Percentiles rank a stretch among this genome's conserved stretches.
Evolutionary conservation across 2,888 invertebrate species (phyloP).

Genomic region (Endotricha flammealis): DNA sequence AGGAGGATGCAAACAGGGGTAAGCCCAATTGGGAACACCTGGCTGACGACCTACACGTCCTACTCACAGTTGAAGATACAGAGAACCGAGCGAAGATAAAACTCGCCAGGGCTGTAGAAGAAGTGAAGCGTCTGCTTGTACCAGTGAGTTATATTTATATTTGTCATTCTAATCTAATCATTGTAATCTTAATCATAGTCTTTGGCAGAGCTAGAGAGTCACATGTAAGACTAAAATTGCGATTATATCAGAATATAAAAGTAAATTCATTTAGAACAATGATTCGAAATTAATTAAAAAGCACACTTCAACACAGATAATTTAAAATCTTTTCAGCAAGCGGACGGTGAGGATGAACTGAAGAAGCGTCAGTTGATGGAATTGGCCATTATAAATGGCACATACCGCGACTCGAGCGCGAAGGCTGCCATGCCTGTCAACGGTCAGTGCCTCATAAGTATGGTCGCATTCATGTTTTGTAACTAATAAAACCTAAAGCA

Average conservation of each 20-base stretch:
- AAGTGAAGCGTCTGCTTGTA: conserved; percentile 97
- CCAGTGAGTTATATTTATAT: conserved; percentile 84
- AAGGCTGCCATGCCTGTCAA: conserved; percentile 89
- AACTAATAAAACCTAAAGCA: conserved; percentile 42
- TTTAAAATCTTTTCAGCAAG: conserved; percentile 83
- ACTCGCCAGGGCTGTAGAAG: conserved; percentile 96
- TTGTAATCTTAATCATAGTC: neutral
- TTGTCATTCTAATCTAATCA: neutral
- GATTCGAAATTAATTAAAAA: too few relatives aligned
- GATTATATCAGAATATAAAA: too few relatives aligned
- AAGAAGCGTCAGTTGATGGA: conserved; percentile 99
- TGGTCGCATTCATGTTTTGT: conserved; percentile 74
- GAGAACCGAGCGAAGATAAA: conserved; percentile 97
- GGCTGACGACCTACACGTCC: conserved; percentile 98
- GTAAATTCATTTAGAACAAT: too few relatives aligned
- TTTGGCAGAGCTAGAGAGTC: too few relatives aligned
- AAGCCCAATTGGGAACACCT: conserved; percentile 99
- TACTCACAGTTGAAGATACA: conserved; percentile 99
- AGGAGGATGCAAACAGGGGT: conserved; percentile 99
- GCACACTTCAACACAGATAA: too few relatives aligned
- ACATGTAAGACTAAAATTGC: too few relatives aligned
- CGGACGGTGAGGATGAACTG: conserved; percentile 99
- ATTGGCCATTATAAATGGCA: conserved; percentile 99
- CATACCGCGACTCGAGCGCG: conserved; percentile 96
- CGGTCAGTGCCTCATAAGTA: conserved; percentile 83